Conservation (phyloP, 2,113 vertebrate species). For the Symphodus melops region DNA sequence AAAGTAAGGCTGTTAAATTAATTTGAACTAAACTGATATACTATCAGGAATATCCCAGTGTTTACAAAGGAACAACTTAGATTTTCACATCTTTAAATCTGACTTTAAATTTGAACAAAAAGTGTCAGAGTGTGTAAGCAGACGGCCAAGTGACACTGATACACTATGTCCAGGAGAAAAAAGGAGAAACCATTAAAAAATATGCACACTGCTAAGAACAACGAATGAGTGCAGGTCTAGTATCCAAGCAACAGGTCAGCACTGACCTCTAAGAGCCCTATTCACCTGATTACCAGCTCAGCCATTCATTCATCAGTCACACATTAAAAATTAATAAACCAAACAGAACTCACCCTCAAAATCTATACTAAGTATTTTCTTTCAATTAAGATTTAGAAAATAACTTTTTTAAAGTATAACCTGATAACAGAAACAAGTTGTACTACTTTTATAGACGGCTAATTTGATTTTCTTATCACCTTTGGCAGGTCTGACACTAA, state of each 20-base stretch:
- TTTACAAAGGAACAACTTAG: background rate
- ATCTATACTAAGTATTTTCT: background rate
- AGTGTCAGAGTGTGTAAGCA: too few species aligned
- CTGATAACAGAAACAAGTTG: constrained; percentile 4
- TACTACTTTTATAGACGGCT: constrained; percentile 13
- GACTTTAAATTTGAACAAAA: too few species aligned
- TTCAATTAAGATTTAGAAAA: background rate
- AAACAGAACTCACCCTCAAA: background rate
- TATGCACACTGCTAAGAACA: too few species aligned
- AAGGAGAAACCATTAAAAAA: too few species aligned
- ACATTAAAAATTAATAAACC: background rate
- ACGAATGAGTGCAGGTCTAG: background rate
- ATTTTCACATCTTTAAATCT: too few species aligned
- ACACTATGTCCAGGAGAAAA: too few species aligned
- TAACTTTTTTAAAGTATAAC: background rate
- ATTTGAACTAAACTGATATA: too few species aligned
- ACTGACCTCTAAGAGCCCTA: constrained; percentile 1
- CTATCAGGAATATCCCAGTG: too few species aligned
- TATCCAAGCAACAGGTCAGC: constrained; percentile 1
- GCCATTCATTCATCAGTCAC: background rate
- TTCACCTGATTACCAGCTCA: background rate
- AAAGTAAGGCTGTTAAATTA: too few species aligned
- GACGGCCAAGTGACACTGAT: too few species aligned
- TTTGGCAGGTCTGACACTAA: constrained; percentile 3
- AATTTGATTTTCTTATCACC: constrained; percentile 42